Base-by-base conservation (phyloP, 2,888 invertebrate species). In the Trissolcus japonicus region DNA sequence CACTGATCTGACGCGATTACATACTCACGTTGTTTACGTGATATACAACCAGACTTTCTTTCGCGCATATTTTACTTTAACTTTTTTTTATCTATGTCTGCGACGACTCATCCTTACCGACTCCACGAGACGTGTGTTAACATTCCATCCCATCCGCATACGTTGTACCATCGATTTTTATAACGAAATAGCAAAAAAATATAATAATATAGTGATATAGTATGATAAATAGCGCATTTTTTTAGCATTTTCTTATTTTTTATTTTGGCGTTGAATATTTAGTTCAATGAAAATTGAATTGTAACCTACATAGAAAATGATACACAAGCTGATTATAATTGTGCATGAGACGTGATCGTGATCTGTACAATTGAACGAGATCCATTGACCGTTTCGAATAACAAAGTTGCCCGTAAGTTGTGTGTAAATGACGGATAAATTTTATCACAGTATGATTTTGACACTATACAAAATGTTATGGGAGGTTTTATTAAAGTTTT, bases 1-100 rank as follows among this genome's bases (percentile, higher is more conserved):
- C 85, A 81, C 76, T 84, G 85, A 84, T 85, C 84, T 85, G 83
- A 86, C 85, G 84, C 85, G 87, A 87, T 87, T 87, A 84, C 77
- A 74, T 66, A 71, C 68, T 63, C 66, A 76, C 81, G 80, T 79
- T 80, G 80, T 82, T 80, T 82, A 77, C 78, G 60, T 80, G 74
- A 35, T 74, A 62, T 59, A 77, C 75, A 46, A 16, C 46, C 16
- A 68, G 41, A 75, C 71, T 63, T 79, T 75, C 68, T 61, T 74
- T 72, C 75, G 72, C 65, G 61, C 60, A 57, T 35, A 35, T 11
- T 75, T 77, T 75, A 76, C 60, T 77, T 72, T 60, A 61, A 61
- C 62, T 61, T 74, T 74, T n/a, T 74, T 74, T 66, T 35, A 35
- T 11, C 60, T 67, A 9, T 71, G 76, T 75, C 63, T 63, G 75